These are phyloP conservation scores for Prolemur simus DNA, from an alignment of 2,113 vertebrate species.

Conservation along the genomic window DNA sequence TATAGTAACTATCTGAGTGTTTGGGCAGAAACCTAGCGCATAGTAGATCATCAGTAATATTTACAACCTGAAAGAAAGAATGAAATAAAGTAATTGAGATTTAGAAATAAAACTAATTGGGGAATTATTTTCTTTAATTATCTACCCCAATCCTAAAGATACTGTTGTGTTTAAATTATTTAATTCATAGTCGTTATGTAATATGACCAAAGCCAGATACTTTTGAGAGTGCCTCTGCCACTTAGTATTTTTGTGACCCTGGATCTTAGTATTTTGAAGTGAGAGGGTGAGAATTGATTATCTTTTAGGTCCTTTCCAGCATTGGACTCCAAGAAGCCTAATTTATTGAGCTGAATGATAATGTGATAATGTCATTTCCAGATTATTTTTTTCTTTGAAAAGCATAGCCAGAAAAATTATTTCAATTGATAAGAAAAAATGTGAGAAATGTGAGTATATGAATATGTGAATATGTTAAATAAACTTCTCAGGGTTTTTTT, in stretches of 20 bases:
- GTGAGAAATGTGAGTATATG: background rate
- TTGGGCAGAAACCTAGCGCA: background rate
- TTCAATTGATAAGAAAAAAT: background rate
- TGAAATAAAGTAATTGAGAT: background rate
- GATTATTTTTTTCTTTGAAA: background rate
- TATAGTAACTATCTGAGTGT: background rate
- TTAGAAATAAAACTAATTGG: background rate
- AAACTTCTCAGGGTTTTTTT: background rate
- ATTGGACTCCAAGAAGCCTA: background rate
- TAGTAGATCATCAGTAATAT: background rate
- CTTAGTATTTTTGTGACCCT: background rate
- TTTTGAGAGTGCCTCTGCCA: background rate
- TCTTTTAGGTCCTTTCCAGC: background rate
- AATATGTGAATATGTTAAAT: background rate
- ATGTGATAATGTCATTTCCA: background rate
- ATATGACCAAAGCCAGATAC: background rate
- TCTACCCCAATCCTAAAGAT: background rate
- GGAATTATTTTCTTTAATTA: background rate
- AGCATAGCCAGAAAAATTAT: background rate
- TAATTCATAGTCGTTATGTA: background rate
- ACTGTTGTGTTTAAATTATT: background rate
- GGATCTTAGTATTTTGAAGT: background rate
- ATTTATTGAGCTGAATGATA: background rate
- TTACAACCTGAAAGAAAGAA: background rate
- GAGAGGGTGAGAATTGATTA: background rate